phyloP scores from a whole-genome alignment of 1,140 invertebrate species.

The Drosophila kurseongensis region DNA sequence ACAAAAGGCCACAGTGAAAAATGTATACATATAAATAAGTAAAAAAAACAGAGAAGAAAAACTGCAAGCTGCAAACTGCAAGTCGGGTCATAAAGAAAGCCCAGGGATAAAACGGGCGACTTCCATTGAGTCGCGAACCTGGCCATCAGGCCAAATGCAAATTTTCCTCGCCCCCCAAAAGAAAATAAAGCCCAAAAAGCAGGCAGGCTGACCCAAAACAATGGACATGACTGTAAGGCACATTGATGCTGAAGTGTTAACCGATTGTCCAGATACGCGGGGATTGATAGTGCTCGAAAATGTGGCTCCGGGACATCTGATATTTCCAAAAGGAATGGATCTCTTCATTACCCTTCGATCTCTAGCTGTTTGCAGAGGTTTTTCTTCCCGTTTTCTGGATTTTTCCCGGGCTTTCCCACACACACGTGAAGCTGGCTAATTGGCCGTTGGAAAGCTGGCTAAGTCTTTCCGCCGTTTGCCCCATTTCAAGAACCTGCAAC shows the following conservation, averaged over 20 bases:
- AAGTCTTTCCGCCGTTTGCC: constrained; percentile 36
- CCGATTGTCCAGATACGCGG: constrained; percentile 42
- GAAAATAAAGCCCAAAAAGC: not conserved
- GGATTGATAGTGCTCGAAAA: constrained; percentile 40
- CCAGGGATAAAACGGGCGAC: constrained; percentile 35
- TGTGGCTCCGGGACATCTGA: constrained; percentile 22
- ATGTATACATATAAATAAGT: constrained; percentile 39
- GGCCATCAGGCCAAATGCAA: constrained; percentile 72
- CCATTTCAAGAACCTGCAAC: constrained; percentile 67
- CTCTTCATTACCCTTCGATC: constrained; percentile 41
- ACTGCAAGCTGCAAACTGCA: constrained; percentile 44
- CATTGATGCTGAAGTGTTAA: constrained; percentile 43
- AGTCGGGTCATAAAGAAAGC: constrained; percentile 78
- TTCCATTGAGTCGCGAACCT: constrained; percentile 54
- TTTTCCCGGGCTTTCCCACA: constrained; percentile 26
- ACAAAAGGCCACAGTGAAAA: constrained; percentile 69
- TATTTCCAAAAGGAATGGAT: constrained; percentile 4
- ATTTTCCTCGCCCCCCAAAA: constrained; percentile 28
- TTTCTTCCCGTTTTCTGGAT: not conserved
- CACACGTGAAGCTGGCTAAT: constrained; percentile 29
- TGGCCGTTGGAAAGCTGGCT: constrained; percentile 16
- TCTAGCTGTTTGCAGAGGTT: not conserved
- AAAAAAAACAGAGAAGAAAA: constrained; percentile 17
- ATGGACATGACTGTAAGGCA: constrained; percentile 41
- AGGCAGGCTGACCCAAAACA: constrained; percentile 46